Conservation (phyloP, 23 tunicate species). For the Trididemnum clinides region DNA sequence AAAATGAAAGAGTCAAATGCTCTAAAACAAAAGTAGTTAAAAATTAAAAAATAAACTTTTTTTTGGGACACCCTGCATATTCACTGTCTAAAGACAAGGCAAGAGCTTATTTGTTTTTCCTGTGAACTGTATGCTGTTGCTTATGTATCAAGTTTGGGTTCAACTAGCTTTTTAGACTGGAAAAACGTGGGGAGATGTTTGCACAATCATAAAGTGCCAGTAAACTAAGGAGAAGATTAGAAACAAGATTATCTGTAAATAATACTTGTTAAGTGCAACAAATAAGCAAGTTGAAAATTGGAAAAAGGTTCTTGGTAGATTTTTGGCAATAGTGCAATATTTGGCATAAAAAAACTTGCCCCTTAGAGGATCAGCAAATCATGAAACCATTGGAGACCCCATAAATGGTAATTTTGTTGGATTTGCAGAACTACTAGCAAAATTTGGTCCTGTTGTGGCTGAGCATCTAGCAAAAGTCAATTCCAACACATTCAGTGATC, state of each 20-base stretch:
- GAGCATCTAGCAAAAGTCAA: not conserved
- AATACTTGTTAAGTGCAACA: not conserved
- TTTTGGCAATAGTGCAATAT: not conserved
- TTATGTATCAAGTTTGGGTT: not conserved
- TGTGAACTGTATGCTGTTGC: not conserved
- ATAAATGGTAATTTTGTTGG: not conserved
- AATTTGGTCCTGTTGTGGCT: not conserved
- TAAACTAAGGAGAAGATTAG: not conserved
- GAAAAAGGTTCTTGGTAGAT: not conserved
- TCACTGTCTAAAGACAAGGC: not conserved
- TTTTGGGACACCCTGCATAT: too few species aligned
- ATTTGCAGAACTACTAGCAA: not conserved
- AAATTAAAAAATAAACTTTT: too few species aligned
- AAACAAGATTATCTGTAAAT: not conserved
- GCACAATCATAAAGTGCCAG: too few species aligned
- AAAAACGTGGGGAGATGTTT: too few species aligned
- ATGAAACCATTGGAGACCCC: not conserved
- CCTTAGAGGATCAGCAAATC: not conserved
- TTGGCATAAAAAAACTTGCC: not conserved
- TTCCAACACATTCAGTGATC: not conserved
- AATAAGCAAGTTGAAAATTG: not conserved
- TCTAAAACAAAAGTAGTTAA: too few species aligned
- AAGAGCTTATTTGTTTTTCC: not conserved
- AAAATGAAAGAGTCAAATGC: too few species aligned
- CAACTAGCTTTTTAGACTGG: too few species aligned